Conservation (phyloP, 2,888 invertebrate genomes). For the Drosophila longiperda region DNA sequence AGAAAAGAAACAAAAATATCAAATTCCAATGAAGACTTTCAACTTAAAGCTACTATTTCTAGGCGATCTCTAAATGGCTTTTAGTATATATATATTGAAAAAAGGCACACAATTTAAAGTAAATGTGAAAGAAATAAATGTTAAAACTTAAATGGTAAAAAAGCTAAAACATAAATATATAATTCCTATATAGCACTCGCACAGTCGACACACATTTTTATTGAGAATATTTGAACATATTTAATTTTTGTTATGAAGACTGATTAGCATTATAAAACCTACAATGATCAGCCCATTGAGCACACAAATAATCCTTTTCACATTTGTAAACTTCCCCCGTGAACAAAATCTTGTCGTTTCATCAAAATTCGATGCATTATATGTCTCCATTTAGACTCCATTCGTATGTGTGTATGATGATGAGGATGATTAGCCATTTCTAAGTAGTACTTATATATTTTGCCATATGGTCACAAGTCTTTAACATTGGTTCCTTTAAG, state of each 20-base stretch:
- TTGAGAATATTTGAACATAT: constrained; percentile 41
- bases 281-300: constrained; percentile 24
- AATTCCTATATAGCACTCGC: constrained; percentile 41
- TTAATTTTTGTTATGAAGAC: constrained; percentile 76
- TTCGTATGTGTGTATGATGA: constrained; percentile 17
- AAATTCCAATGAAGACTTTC: constrained; percentile 33
- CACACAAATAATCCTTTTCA: constrained; percentile 21
- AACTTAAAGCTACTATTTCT: constrained; percentile 28
- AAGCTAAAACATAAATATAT: constrained; percentile 32
- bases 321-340: constrained; percentile 16
- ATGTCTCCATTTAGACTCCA: constrained; percentile 20
- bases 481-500: constrained; percentile 76
- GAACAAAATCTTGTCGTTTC: constrained; percentile 16
- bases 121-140: constrained; percentile 18
- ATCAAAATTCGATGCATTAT: neutral
- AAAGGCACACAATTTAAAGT: constrained; percentile 29
- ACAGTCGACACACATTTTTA: constrained; percentile 33
- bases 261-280: constrained; percentile 74
- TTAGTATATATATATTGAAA: constrained; percentile 19
- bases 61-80: constrained; percentile 46
- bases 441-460: constrained; percentile 24
- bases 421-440: constrained; percentile 39
- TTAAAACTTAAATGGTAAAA: constrained; percentile 13
- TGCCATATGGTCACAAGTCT: constrained; percentile 40
- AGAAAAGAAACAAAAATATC: neutral